Base-by-base conservation (phyloP, 2,797 vertebrate genomes). In the Epinephelus coioides region DNA sequence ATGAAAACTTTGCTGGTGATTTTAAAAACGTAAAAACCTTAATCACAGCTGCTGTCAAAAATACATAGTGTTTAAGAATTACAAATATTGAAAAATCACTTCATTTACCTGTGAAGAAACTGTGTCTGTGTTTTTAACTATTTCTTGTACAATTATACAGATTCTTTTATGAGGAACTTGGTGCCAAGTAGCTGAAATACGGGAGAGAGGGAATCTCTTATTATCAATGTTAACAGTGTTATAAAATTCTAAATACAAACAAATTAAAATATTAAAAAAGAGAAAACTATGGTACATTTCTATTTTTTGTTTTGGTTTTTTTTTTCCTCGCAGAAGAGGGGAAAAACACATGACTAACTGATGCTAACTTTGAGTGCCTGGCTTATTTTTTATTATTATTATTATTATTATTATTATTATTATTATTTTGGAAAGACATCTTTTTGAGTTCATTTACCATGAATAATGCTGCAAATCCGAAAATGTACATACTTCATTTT, bases 91-190 rank as follows among this genome's bases (percentile, higher is more conserved):
- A 34, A 98, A 96, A 97, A 96, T 96, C 95, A 96, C 95, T 97
- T 97, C 97, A 98, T 99, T 94, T 98, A 98, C 97, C 96, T 99
- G 98, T 99, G 98, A 99, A 97, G 96, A 92, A 92, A 97, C 96
- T 97, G 97, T 99, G 97, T 99, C 97, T 98, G 98, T 99, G 98
- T 99, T 99, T 98, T 99, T 98, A 99, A 99, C 97, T 98, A 97
- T 97, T 99, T 99, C 98, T 98, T 98, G 97, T 99, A 99, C 97
- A 98, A 99, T 98, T 97, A 97, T 98, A 98, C 97, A 97, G 98
- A 98, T 98, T 97, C 97, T 99, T 99, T 99, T 99, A 98, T 97
- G 97, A 97, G 97, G 97, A 98, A 97, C 97, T 97, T 98, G 97
- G 97, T 97, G 97, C 97, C 97, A 97, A 98, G 97, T 98, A 98